These are phyloP conservation scores for Chaetogeoica ovagalla DNA, from an alignment of 2,888 invertebrate species.

Conservation along the genomic window DNA sequence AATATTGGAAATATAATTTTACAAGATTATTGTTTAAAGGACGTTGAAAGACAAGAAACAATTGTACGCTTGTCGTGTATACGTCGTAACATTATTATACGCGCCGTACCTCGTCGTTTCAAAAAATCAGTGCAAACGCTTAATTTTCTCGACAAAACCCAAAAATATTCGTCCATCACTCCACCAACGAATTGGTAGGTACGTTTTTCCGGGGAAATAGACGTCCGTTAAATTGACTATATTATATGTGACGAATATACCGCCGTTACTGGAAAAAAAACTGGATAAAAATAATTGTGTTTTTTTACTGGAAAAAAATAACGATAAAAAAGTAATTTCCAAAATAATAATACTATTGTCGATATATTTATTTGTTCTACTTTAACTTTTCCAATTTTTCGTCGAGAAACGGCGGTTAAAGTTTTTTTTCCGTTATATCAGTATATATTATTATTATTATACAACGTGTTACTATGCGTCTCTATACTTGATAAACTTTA, in stretches of 20 bases:
- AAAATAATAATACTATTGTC: neutral
- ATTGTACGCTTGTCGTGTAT: too few species aligned
- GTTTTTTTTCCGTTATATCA: neutral
- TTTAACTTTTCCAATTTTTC: constrained; percentile 7
- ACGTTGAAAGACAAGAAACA: too few species aligned
- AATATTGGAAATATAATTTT: too few species aligned
- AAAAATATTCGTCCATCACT: too few species aligned
- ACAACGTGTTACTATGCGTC: neutral
- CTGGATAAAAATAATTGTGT: neutral
- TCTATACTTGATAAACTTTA: constrained; percentile 18
- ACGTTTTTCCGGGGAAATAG: too few species aligned
- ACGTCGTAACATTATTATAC: too few species aligned
- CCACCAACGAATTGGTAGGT: too few species aligned
- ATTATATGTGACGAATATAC: neutral
- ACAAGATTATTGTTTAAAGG: too few species aligned
- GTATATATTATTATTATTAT: neutral
- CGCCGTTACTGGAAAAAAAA: neutral
- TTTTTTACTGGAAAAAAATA: neutral
- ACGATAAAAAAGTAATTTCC: neutral
- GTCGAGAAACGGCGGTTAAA: neutral
- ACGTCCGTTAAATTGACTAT: too few species aligned
- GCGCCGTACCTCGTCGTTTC: too few species aligned
- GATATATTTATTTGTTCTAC: neutral
- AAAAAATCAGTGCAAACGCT: too few species aligned
- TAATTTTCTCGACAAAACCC: too few species aligned